Conservation (phyloP, 2,797 vertebrate species). For the Sternarchorhynchus goeldii region DNA sequence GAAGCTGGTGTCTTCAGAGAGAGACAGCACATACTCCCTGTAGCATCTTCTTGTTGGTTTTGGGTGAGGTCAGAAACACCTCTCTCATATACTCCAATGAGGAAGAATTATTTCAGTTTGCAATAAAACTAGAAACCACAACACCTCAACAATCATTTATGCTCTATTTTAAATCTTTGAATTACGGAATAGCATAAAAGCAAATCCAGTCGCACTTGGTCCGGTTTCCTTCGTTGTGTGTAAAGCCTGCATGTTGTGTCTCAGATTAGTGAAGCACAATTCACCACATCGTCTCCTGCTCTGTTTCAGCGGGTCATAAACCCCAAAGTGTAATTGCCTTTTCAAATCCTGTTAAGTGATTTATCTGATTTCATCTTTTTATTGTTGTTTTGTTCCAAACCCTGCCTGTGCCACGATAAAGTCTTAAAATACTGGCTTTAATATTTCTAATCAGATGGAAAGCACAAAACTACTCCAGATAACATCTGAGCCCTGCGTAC, state of each 20-base stretch:
- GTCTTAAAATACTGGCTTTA: constrained; percentile 66
- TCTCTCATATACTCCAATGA: not conserved
- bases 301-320: constrained; percentile 59
- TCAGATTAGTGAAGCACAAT: no score
- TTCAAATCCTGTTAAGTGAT: constrained; percentile 69
- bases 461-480: constrained; percentile 54
- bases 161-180: constrained; percentile 7
- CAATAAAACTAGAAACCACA: not conserved
- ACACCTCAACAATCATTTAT: not conserved
- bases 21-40: no score
- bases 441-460: constrained; percentile 59
- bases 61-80: no score
- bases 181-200: constrained; percentile 19
- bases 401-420: constrained; percentile 64
- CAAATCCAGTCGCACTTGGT: constrained; percentile 16
- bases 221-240: not conserved
- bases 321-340: constrained; percentile 62
- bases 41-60: no score
- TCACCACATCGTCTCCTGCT: constrained; percentile 42
- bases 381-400: constrained; percentile 54
- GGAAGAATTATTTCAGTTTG: constrained; percentile 4
- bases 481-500: constrained; percentile 63
- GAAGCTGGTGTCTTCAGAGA: no score
- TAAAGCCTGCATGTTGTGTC: not conserved
- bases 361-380: constrained; percentile 69